Base-by-base conservation (phyloP, 2,888 invertebrate species). In the Dexiosoma caninum region DNA sequence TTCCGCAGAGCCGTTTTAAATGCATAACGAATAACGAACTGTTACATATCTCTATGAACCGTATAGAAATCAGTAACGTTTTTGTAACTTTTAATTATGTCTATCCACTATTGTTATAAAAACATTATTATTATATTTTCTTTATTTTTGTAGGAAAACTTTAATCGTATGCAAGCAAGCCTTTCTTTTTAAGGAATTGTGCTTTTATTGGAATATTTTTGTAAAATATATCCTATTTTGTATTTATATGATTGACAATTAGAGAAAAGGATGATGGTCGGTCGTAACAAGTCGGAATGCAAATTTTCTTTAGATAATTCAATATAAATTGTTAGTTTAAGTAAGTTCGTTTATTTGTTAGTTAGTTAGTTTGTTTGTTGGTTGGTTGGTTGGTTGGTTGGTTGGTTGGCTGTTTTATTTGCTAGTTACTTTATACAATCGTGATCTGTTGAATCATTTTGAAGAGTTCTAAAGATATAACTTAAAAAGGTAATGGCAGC, bases 361-460 rank as follows among this genome's bases (percentile, higher is more conserved):
- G 62, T 57, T 77, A 35, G 67, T 75, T 75, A 9, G 74, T 40
- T 71, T 19, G 60, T 40, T 69, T 10, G 19, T 6, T 62, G 16
- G n/a, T n/a, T n/a, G n/a, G n/a, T 0, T n/a, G 32, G 12, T 62
- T 30, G 10, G 27, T 19, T 67, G 12, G 40, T 19, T 59, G 19
- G 42, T 23, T 72, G 51, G 51, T 40, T 74, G 37, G 12, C 44
- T 76, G 44, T 51, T 53, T 74, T 55, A 62, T 30, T 74, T 69
- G 62, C 53, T 69, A 64, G 70, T 66, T 66, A 53, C 60, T 81
- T 35, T 42, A 37, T 72, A 21, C 77, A 69, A 81, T 81, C 81
- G 81, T 81, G 81, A 81, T 81, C 72, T 81, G 77, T 81, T 69
- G 72, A 69, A 81, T 81, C 72, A 81, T 77, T 81, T 81, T 81